These are phyloP conservation scores for Lanistes nyassanus DNA, from an alignment of 1,140 invertebrate species.

Conservation along the genomic window DNA sequence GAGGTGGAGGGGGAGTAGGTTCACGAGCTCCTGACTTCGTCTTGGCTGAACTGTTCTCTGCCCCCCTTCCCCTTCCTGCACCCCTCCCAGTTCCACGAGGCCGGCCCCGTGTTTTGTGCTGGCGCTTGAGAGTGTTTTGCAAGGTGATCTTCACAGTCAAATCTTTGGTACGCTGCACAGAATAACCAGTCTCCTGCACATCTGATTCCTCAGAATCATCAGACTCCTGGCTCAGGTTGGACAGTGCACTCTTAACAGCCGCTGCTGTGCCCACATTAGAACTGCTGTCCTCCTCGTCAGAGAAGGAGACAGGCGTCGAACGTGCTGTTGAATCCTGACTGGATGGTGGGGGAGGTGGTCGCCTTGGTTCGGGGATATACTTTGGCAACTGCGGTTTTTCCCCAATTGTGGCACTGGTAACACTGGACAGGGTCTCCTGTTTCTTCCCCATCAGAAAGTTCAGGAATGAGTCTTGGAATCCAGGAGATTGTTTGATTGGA, in stretches of 20 bases:
- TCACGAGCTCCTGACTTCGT: conserved; percentile 9
- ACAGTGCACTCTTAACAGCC: conserved; percentile 46
- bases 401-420: conserved; percentile 52
- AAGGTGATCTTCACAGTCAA: conserved; percentile 50
- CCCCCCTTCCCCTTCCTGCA: not conserved
- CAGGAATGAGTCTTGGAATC: conserved; percentile 60
- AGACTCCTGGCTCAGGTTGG: conserved; percentile 39
- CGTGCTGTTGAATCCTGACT: conserved; percentile 16
- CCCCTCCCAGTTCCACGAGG: conserved; percentile 12
- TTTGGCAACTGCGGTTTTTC: conserved; percentile 62
- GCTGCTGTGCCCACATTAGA: conserved; percentile 16
- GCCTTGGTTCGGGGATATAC: conserved; percentile 59
- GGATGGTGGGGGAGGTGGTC: conserved; percentile 31
- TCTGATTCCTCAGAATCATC: conserved; percentile 28
- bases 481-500: not conserved
- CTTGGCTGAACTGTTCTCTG: conserved; percentile 5
- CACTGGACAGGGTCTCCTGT: conserved; percentile 63
- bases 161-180: conserved; percentile 42
- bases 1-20: conserved; percentile 33
- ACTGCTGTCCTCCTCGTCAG: conserved; percentile 40
- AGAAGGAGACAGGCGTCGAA: conserved; percentile 37
- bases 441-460: conserved; percentile 64
- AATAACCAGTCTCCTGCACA: conserved; percentile 27
- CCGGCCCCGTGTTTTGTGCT: conserved; percentile 14
- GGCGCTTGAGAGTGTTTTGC: conserved; percentile 33